Conservation (phyloP, 2,888 invertebrate genomes). For the Acanthosepion lycidas region DNA sequence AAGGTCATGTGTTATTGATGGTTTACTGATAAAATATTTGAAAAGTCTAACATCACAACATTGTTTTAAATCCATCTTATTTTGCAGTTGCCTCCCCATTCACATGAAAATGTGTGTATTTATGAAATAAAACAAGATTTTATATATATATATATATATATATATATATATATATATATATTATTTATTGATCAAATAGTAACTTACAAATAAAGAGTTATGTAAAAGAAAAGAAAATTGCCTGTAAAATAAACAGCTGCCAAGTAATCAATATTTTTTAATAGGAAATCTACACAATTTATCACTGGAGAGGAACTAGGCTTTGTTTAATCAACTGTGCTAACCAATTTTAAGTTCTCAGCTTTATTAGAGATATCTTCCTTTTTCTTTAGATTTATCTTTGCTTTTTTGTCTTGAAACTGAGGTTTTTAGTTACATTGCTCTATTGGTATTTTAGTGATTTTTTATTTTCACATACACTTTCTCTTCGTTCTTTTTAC, state of each 20-base stretch:
- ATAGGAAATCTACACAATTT: background rate
- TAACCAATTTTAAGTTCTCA: background rate
- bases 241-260: background rate
- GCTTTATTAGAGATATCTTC: background rate
- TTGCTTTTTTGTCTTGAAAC: too few species aligned
- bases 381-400: background rate
- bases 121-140: background rate
- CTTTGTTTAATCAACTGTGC: slow-evolving; percentile 33
- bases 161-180: background rate
- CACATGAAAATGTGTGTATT: background rate
- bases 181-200: background rate
- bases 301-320: background rate
- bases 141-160: background rate
- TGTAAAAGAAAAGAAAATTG: background rate
- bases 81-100: background rate
- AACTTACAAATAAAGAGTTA: background rate
- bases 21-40: too few species aligned
- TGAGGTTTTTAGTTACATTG: too few species aligned
- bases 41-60: background rate
- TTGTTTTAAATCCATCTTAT: background rate
- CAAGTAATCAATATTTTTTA: background rate
- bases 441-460: too few species aligned
- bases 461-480: too few species aligned
- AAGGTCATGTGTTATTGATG: background rate
- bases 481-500: background rate